Percentiles rank a stretch among this genome's conserved stretches.
phyloP scores from a whole-genome alignment of 35 echinoderm and acorn worm genomes.

The Ptychodera flava region DNA sequence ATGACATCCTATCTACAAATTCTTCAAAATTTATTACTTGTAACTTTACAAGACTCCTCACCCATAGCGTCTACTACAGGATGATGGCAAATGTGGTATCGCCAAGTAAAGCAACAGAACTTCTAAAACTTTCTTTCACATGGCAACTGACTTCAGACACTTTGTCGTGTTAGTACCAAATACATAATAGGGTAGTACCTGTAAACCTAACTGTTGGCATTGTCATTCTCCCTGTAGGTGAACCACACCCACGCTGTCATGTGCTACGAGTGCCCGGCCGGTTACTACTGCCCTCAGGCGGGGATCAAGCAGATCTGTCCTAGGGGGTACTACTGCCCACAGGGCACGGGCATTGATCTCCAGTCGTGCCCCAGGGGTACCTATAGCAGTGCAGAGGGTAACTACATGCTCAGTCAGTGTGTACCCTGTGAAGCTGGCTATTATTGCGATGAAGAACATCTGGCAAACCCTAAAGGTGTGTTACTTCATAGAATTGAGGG shows the following conservation, averaged over 20 bases:
- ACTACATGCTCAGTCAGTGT: slow-evolving; percentile 65
- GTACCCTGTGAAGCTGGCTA: slow-evolving; percentile 71
- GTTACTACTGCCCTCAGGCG: slow-evolving; percentile 60
- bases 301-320: slow-evolving; percentile 77
- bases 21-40: no score
- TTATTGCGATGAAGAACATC: slow-evolving; percentile 86
- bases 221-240: slow-evolving; percentile 35
- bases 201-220: no score
- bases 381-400: slow-evolving; percentile 67
- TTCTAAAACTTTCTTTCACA: no score
- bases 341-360: slow-evolving; percentile 83
- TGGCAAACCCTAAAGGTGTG: slow-evolving; percentile 15
- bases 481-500: no score
- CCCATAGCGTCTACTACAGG: no score
- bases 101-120: no score
- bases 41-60: no score
- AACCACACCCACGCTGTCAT: slow-evolving; percentile 83
- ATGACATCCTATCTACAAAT: no score
- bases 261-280: slow-evolving; percentile 82
- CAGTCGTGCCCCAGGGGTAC: slow-evolving; percentile 80
- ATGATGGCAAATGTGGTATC: no score
- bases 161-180: no score
- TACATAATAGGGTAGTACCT: no score
- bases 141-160: no score
- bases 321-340: slow-evolving; percentile 74